Evolutionary conservation across 2,888 invertebrate species (phyloP), one percentile per base, ranked within the genome.

Genomic region (Mythimna albipuncta): DNA sequence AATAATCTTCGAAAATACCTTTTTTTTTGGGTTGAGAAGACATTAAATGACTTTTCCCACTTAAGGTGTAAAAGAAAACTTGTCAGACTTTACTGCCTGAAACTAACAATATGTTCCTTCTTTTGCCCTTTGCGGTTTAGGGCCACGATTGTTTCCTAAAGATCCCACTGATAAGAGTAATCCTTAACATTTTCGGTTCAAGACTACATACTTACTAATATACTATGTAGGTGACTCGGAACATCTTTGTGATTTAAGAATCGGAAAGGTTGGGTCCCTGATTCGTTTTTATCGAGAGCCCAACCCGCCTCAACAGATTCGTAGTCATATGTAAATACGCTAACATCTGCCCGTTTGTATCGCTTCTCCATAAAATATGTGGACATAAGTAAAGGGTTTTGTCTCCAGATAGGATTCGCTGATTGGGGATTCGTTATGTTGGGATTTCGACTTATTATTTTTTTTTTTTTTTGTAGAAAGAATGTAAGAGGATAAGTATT

Each of bases 291-390:
- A 84, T 85, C 82, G 79, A 78, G 61, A 70, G 58, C 77, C 75
- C 50, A 58, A 68, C 57, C 71, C 72, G 69, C 38, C 69, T 61
- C 69, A 50, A 61, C 72, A 73, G 52, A 72, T 77, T 68, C 65
- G 64, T 68, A 69, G 73, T 68, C 82, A 77, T 85, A 86, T 84
- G 86, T 82, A 86, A 86, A 86, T 86, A 77, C 69, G 54, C 70
- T 77, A 69, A 59, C 84, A 84, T 86, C 80, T 85, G 85, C 67
- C 68, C 63, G 64, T 55, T 69, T 80, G 82, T 85, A 86, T 86
- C 82, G 82, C 79, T 83, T 81, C 74, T 82, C 72, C 63, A 78
- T 72, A 83, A 85, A 72, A 77, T 79, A 80, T 77, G 74, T 75
- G 55, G 67, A 64, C 69, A 57, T 63, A 57, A 57, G 38, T 81